A percentile compares a stretch with the other conserved stretches of the same genome.
Conservation (phyloP, 2,888 invertebrate species). For the Gymnoscelis rufifasciata region DNA sequence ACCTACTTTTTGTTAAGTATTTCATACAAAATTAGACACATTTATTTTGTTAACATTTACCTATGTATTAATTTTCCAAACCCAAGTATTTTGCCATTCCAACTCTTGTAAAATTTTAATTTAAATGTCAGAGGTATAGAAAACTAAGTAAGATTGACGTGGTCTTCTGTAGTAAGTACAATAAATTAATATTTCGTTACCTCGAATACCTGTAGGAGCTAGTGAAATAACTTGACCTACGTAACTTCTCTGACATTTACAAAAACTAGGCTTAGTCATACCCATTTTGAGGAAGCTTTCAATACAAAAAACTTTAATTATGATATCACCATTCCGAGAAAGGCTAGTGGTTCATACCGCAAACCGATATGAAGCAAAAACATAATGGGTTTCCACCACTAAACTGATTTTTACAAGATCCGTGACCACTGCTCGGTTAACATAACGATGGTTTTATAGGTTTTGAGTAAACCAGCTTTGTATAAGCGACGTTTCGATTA, state of each 20-base stretch:
- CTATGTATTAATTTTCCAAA: no score
- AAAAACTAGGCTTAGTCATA: background rate
- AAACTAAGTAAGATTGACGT: no score
- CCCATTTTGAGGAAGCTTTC: background rate
- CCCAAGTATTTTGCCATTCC: no score
- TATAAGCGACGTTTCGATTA: constrained; percentile 28
- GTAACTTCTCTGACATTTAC: background rate
- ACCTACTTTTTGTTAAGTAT: no score
- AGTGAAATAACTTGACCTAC: no score
- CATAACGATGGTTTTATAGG: background rate
- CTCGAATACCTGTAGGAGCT: no score
- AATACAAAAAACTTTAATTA: constrained; percentile 23
- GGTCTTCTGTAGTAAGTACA: no score
- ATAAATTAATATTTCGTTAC: no score
- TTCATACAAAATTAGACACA: no score
- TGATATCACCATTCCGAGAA: constrained; percentile 47
- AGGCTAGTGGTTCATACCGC: constrained; percentile 14
- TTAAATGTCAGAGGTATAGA: no score
- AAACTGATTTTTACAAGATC: background rate
- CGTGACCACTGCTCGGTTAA: constrained; percentile 9
- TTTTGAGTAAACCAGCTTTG: constrained; percentile 29
- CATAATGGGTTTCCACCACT: constrained; percentile 34
- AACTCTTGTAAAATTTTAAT: no score
- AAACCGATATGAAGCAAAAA: constrained; percentile 15
- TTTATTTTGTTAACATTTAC: no score